These are phyloP conservation scores for Cherax destructor DNA, from an alignment of 1,140 invertebrate species.

Conservation along the genomic window DNA sequence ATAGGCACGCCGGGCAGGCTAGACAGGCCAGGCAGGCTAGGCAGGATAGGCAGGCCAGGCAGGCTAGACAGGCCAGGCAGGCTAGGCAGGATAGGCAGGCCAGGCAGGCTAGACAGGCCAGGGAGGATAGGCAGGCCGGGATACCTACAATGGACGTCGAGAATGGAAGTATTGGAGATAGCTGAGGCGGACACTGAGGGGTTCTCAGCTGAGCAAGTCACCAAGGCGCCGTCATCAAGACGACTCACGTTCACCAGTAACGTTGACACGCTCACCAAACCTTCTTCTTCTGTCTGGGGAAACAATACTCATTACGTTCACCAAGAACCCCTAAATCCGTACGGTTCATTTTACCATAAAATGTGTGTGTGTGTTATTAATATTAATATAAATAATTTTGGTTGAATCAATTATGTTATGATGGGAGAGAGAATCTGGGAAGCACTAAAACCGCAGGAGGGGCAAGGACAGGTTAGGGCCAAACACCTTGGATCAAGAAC, in stretches of 20 bases:
- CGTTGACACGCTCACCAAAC: conserved; percentile 17
- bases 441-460: no score
- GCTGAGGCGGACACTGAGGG: conserved; percentile 84
- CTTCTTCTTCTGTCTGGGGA: conserved; percentile 19
- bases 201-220: conserved; percentile 88
- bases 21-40: neutral
- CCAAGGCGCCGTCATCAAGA: conserved; percentile 86
- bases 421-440: no score
- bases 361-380: no score
- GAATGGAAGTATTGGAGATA: conserved; percentile 86
- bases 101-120: neutral
- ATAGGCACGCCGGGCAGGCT: neutral
- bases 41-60: neutral
- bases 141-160: conserved; percentile 91
- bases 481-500: no score
- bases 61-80: neutral
- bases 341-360: no score
- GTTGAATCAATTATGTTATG: no score
- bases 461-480: no score
- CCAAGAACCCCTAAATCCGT: no score
- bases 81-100: neutral
- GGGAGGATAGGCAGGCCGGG: neutral
- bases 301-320: neutral
- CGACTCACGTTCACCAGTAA: conserved; percentile 32
- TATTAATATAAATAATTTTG: no score